Evolutionary conservation across 1,140 invertebrate genomes (phyloP), one percentile per base, ranked within the genome.

Genomic region (Carposina sasakii): DNA sequence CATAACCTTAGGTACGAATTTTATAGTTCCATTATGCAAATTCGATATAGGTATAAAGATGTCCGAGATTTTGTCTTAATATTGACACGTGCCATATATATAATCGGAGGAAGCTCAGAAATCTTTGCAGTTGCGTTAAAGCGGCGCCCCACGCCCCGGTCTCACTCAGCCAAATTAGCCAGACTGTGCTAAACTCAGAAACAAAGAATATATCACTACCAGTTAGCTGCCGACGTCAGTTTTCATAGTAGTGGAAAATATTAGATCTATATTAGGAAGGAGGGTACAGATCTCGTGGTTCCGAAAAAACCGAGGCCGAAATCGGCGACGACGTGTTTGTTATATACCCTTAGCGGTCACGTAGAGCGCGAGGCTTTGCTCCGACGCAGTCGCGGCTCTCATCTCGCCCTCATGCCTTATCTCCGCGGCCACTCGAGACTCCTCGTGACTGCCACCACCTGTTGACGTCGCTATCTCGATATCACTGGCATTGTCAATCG

Each of bases 351-450:
- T 60, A 64, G 63, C 50, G 54, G 56, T 54, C 61, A 65, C 64
- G 66, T 62, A 60, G 52, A 44, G 51, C 42, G 48, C 28, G 47
- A 52, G 54, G 48, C 48, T 60, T 41, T 44, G 55, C 44, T 44
- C 30, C 30, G 31, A 26, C 48, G 51, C 24, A 44, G 55, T 19
- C 23, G 44, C 26, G 19, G 49, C 42, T 59, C 61, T 63, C 63
- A 60, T 70, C 57, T 62, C 48, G 52, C 52, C 63, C 61, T 71
- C 66, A 71, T 71, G 63, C 63, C 60, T 70, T 81, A 77, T 77
- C 73, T 57, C 8, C 57, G 52, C 54, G 33, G 52, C 22, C 30
- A n/a, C 46, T 58, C 66, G 57, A 68, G 52, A 39, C 60, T 48
- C 60, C 68, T 70, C 66, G 67, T 73, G 68, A 70, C 69, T 50